Evolutionary conservation across 2,113 vertebrate species (phyloP).

Genomic region (Actinemys pallida): DNA sequence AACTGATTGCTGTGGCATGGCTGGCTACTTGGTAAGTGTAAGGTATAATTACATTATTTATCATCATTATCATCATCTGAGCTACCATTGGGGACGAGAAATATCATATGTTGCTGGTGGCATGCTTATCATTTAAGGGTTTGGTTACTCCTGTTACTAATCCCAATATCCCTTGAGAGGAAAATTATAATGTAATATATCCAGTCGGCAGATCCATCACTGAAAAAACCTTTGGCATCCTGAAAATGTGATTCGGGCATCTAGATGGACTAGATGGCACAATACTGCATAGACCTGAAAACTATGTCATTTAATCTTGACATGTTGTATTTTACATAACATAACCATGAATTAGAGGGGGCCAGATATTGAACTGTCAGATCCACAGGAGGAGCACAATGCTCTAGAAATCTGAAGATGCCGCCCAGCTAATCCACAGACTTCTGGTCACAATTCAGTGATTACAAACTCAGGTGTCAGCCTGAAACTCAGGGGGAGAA

Average conservation of each 20-base stretch:
- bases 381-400: not conserved
- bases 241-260: not conserved
- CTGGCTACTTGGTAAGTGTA: not conserved
- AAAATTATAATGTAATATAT: slow-evolving; percentile 5
- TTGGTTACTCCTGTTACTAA: not conserved
- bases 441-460: not conserved
- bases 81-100: not conserved
- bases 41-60: slow-evolving; percentile 9
- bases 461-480: not conserved
- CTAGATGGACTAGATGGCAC: not conserved
- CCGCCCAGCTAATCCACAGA: not conserved
- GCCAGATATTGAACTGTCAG: not conserved
- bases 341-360: not conserved
- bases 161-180: not conserved
- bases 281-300: not conserved
- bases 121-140: not conserved
- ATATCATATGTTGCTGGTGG: not conserved
- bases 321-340: not conserved
- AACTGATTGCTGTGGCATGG: not conserved
- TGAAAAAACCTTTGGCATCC: slow-evolving; percentile 1
- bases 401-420: not conserved
- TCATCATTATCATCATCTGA: not conserved
- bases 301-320: slow-evolving; percentile 1
- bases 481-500: fast-evolving
- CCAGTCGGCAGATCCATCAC: not conserved